phyloP scores from a whole-genome alignment of 2,113 vertebrate species.

The Octodon degus region DNA sequence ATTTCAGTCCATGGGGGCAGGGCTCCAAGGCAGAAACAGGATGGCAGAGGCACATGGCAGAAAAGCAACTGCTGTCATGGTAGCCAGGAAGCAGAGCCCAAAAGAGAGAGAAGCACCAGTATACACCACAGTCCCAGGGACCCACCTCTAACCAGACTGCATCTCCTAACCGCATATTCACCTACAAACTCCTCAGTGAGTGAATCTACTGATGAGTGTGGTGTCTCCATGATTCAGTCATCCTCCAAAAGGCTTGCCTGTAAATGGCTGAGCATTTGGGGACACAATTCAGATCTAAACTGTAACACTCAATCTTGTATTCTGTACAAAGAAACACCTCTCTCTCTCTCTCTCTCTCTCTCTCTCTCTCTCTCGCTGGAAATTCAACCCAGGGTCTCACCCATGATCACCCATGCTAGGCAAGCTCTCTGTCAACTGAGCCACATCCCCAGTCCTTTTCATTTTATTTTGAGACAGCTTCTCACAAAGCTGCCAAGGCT shows the following conservation, averaged over 20 bases:
- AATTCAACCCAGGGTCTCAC: neutral
- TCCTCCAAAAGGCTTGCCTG: neutral
- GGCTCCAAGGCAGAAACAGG: neutral
- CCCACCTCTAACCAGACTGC: neutral
- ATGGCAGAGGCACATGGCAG: neutral
- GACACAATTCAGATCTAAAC: neutral
- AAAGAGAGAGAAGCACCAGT: neutral
- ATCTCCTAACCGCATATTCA: neutral
- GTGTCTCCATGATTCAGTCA: too few relatives aligned
- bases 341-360: accelerated
- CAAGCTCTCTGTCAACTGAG: neutral
- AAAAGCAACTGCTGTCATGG: neutral
- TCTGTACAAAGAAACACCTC: neutral
- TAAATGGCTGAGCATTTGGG: neutral
- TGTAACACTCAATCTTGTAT: neutral
- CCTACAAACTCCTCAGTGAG: neutral
- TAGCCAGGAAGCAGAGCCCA: neutral
- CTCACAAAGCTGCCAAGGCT: neutral
- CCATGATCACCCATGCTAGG: neutral
- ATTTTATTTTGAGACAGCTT: neutral
- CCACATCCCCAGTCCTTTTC: neutral
- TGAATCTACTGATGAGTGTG: neutral
- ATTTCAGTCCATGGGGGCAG: neutral
- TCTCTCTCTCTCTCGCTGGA: neutral
- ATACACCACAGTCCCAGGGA: neutral